A percentile compares a stretch with the other conserved stretches of the same genome.
phyloP scores from a whole-genome alignment of 2,888 invertebrate species.

The Oxytorus armatus region DNA sequence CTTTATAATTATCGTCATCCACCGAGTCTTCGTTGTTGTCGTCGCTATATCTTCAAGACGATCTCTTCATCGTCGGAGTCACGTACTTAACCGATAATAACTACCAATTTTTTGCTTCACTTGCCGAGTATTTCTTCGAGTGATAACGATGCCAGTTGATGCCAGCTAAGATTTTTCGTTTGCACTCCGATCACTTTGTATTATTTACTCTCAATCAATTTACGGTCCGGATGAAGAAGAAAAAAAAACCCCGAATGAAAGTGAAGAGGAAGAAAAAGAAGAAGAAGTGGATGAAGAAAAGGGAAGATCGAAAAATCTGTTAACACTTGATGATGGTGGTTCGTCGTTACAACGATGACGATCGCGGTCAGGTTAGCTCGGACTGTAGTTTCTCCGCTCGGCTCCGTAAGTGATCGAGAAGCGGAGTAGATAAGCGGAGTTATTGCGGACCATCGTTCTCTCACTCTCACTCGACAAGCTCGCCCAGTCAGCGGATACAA shows the following conservation, averaged over 20 bases:
- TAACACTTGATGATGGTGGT: slow-evolving; percentile 18
- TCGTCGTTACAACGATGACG: slow-evolving; percentile 7
- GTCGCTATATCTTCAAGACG: slow-evolving; percentile 1
- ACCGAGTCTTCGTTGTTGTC: slow-evolving; percentile 28
- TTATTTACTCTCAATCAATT: neutral
- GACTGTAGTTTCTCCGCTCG: slow-evolving; percentile 60
- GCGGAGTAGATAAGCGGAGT: slow-evolving; percentile 72
- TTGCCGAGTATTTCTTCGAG: neutral
- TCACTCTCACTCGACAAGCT: slow-evolving; percentile 52
- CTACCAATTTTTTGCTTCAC: neutral
- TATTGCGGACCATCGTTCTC: slow-evolving; percentile 66
- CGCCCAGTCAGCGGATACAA: slow-evolving; percentile 70
- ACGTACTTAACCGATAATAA: neutral
- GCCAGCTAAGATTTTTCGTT: neutral
- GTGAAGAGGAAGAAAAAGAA: neutral
- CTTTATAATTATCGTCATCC: slow-evolving; percentile 53
- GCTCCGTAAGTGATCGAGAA: slow-evolving; percentile 70
- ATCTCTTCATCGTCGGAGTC: slow-evolving; percentile 27
- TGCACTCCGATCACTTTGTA: neutral
- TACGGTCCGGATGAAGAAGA: neutral
- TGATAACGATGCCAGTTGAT: neutral
- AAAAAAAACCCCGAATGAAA: too few species aligned
- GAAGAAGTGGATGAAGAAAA: neutral
- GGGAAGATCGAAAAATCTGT: neutral
- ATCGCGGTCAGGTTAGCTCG: slow-evolving; percentile 48